phyloP scores from a whole-genome alignment of 1,140 invertebrate genomes.

The Diploscapter pachys region DNA sequence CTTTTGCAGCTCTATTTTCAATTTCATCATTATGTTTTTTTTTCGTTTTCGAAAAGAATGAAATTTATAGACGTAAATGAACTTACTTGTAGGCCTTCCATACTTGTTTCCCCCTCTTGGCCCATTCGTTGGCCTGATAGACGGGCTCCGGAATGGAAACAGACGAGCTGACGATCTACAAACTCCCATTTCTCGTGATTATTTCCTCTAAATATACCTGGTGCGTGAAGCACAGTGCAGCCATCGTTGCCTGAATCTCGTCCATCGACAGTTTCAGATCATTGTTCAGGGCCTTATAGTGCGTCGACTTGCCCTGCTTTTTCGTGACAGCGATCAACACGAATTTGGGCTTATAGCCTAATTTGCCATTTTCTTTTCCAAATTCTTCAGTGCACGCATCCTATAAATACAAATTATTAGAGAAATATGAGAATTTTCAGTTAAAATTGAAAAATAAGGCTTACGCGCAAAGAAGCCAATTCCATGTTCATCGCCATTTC shows the following conservation, averaged over 20 bases:
- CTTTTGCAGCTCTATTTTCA: background rate
- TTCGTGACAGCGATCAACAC: slow-evolving; percentile 14
- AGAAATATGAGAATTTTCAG: no score
- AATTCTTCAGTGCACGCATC: no score
- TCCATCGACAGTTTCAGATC: slow-evolving; percentile 2
- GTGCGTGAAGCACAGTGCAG: slow-evolving; percentile 20
- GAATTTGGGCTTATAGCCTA: slow-evolving; percentile 17
- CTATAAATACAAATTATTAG: no score
- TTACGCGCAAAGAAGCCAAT: slow-evolving; percentile 5
- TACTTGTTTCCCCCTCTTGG: slow-evolving; percentile 29
- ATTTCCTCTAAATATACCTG: slow-evolving; percentile 7
- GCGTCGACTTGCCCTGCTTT: slow-evolving; percentile 7
- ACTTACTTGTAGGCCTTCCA: slow-evolving; percentile 8
- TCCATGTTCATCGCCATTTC: slow-evolving; percentile 25
- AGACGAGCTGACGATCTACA: slow-evolving; percentile 11
- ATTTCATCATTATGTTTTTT: background rate
- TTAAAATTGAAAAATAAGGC: slow-evolving; percentile 11
- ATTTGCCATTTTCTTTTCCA: no score
- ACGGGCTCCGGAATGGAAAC: slow-evolving; percentile 31
- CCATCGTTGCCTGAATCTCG: slow-evolving; percentile 5
- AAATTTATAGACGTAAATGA: slow-evolving; percentile 8
- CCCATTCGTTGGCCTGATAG: slow-evolving; percentile 39
- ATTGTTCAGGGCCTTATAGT: slow-evolving; percentile 16
- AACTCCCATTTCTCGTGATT: background rate
- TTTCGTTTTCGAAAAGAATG: no score